A percentile compares a stretch with the other conserved stretches of the same genome.
Evolutionary conservation across 2,797 vertebrate genomes (phyloP).

Genomic region (Megaceryle alcyon): DNA sequence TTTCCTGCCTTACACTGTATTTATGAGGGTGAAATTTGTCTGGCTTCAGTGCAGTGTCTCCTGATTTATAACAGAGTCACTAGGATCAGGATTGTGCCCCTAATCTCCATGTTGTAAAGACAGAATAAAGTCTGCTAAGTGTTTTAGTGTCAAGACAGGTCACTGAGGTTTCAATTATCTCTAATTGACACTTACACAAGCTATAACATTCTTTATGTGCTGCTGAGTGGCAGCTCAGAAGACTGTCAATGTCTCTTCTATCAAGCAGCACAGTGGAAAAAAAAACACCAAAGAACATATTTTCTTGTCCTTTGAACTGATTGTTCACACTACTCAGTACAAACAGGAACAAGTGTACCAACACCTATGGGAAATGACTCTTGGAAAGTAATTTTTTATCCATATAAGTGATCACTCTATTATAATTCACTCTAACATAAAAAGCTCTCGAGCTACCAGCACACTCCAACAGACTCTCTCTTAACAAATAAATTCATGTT

Average conservation of each 20-base stretch:
- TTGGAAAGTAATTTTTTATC: constrained; percentile 1
- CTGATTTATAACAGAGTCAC: neutral
- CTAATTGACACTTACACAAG: constrained; percentile 52
- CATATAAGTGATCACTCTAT: neutral
- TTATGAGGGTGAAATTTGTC: neutral
- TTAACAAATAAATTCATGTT: neutral
- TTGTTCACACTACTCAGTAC: neutral
- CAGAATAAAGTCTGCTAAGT: constrained; percentile 40
- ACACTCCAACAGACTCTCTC: neutral
- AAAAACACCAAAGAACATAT: neutral
- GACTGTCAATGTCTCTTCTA: neutral
- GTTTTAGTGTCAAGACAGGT: constrained; percentile 45
- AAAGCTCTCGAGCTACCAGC: neutral
- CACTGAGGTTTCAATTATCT: constrained; percentile 48
- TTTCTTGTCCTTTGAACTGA: constrained; percentile 39
- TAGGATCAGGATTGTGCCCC: neutral
- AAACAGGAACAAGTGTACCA: neutral
- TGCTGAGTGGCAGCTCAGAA: constrained; percentile 16
- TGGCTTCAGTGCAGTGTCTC: neutral
- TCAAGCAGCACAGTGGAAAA: neutral
- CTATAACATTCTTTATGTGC: constrained; percentile 31
- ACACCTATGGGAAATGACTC: constrained; percentile 16
- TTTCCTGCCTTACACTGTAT: neutral
- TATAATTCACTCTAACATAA: neutral
- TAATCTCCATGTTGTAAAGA: neutral